A percentile compares a stretch with the other conserved stretches of the same genome.
Conservation (phyloP, 2,113 vertebrate species). For the Hymenochirus boettgeri region DNA sequence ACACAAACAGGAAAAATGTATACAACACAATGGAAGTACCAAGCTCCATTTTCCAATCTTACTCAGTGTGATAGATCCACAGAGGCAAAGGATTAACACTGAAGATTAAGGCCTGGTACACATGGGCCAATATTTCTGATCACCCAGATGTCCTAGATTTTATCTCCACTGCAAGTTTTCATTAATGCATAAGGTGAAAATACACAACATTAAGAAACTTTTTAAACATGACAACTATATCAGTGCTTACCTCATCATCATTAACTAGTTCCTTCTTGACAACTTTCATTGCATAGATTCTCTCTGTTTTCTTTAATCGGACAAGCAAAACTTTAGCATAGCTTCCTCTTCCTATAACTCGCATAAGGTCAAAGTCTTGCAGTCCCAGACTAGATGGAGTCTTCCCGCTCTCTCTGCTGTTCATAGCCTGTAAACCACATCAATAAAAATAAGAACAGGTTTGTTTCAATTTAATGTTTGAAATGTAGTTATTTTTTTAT, state of each 20-base stretch:
- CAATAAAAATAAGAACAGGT: no score
- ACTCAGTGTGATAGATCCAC: no score
- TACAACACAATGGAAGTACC: no score
- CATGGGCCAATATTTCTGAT: no score
- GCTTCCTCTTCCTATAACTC: conserved; percentile 95
- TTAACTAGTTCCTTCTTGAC: conserved; percentile 98
- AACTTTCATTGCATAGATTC: conserved; percentile 98
- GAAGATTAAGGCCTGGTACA: no score
- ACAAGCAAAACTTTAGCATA: conserved; percentile 96
- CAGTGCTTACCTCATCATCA: conserved; percentile 84
- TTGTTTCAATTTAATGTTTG: no score
- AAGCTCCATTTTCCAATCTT: no score
- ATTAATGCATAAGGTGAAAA: background rate
- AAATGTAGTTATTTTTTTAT: no score
- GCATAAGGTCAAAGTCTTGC: conserved; percentile 89
- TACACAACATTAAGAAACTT: accelerated
- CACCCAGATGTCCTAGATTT: no score
- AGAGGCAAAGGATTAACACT: no score
- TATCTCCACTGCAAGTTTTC: no score
- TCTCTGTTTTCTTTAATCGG: conserved; percentile 91
- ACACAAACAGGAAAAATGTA: no score
- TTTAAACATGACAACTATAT: background rate
- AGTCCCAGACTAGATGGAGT: conserved; percentile 88
- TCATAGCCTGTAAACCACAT: conserved; percentile 70
- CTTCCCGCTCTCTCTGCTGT: conserved; percentile 87